Conservation (phyloP, 92 coral and sea anemone genomes). For the Plumapathes pennacea region DNA sequence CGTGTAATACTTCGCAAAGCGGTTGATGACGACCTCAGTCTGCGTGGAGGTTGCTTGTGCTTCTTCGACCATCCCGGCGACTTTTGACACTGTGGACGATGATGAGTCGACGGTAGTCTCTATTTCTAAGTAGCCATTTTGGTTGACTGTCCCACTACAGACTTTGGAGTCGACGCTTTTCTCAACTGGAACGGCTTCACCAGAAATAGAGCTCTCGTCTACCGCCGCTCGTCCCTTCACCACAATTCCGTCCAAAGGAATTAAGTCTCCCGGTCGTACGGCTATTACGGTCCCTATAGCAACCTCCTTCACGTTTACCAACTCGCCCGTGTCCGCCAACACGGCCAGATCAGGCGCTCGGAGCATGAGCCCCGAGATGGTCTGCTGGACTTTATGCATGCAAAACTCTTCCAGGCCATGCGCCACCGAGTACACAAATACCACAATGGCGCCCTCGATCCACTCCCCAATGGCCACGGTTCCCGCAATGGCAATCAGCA, state of each 20-base stretch:
- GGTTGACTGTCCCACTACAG: conserved; percentile 93
- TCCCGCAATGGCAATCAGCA: conserved; percentile 88
- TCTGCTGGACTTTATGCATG: conserved; percentile 90
- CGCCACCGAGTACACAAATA: conserved; percentile 84
- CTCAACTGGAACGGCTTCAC: conserved; percentile 93
- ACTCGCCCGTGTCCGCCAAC: conserved; percentile 83
- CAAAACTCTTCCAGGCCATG: conserved; percentile 75
- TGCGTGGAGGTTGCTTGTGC: conserved; percentile 85
- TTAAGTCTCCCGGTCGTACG: conserved; percentile 93
- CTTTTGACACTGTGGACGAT: conserved; percentile 89
- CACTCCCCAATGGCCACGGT: conserved; percentile 83
- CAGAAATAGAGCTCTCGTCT: conserved; percentile 96
- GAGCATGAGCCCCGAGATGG: conserved; percentile 91
- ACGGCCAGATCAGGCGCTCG: conserved; percentile 87
- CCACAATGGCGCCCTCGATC: conserved; percentile 97
- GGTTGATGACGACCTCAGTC: conserved; percentile 85
- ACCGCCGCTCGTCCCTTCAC: conserved; percentile 90
- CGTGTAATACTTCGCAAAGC: conserved; percentile 93
- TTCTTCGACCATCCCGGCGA: conserved; percentile 86
- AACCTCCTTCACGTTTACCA: conserved; percentile 72
- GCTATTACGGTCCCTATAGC: conserved; percentile 86
- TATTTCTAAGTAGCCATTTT: conserved; percentile 95
- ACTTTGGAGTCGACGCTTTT: conserved; percentile 70
- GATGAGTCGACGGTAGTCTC: conserved; percentile 85
- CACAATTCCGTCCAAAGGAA: conserved; percentile 94